Evolutionary conservation across 2,797 vertebrate species (phyloP).

Genomic region (Cynopterus sphinx): DNA sequence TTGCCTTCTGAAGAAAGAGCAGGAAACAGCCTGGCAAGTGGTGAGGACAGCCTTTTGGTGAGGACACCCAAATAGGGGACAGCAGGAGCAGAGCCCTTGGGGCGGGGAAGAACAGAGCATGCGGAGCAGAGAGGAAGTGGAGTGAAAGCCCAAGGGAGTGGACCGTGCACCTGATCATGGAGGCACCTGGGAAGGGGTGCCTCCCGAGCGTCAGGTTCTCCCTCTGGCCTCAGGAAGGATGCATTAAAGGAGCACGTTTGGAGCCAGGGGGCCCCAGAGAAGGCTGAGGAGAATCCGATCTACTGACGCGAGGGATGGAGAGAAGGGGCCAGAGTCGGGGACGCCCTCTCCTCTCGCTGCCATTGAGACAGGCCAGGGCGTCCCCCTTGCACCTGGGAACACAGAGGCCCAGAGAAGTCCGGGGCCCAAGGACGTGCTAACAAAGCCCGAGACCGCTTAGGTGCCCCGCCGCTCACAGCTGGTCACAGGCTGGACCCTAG

Average conservation of each 20-base stretch:
- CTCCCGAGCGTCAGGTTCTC: neutral
- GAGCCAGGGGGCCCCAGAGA: neutral
- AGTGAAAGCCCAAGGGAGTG: neutral
- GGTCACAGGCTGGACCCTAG: neutral
- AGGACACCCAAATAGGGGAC: too few relatives aligned
- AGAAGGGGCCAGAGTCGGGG: fast-evolving
- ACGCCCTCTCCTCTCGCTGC: neutral
- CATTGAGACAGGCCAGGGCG: neutral
- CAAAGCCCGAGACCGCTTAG: neutral
- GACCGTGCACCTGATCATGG: fast-evolving
- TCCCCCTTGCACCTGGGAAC: neutral
- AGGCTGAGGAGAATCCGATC: neutral
- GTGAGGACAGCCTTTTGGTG: too few relatives aligned
- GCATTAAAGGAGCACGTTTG: neutral
- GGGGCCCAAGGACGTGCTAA: neutral
- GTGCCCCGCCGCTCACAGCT: neutral
- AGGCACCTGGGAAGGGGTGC: neutral
- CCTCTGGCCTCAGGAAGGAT: neutral
- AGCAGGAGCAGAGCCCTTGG: neutral
- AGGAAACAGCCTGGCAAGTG: neutral
- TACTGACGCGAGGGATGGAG: fast-evolving
- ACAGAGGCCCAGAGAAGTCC: fast-evolving
- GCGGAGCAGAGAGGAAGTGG: neutral
- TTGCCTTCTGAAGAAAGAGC: neutral
- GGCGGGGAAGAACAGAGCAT: neutral